Conservation (phyloP, 2,888 invertebrate species). For the Sminthurinus aureus region DNA sequence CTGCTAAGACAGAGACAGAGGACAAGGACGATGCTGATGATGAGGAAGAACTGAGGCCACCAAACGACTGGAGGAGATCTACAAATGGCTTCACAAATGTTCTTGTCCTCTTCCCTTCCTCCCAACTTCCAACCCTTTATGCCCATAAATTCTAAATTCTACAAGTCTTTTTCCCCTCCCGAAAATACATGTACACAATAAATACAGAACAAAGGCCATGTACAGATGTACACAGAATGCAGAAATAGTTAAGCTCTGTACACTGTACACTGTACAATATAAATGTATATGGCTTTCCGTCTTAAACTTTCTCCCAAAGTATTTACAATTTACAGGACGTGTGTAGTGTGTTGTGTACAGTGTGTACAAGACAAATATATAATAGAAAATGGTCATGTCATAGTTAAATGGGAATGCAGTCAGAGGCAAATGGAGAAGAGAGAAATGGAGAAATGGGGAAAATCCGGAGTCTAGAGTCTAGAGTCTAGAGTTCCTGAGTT, state of each 20-base stretch:
- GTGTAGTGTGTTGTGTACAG: not conserved
- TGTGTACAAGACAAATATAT: not conserved
- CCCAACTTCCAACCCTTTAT: not conserved
- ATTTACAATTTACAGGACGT: not conserved
- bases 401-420: not conserved
- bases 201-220: too few species aligned
- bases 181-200: too few species aligned
- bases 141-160: not conserved
- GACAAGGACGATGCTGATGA: too few species aligned
- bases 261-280: too few species aligned
- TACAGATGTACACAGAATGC: too few species aligned
- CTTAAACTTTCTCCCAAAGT: too few species aligned
- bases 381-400: not conserved
- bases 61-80: constrained; percentile 28
- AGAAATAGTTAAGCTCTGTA: too few species aligned
- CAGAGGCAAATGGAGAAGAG: not conserved
- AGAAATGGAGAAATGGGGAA: not conserved
- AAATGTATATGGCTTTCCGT: too few species aligned
- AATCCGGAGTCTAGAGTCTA: not conserved
- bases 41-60: not conserved
- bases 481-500: not conserved
- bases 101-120: constrained; percentile 1
- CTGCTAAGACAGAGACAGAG: too few species aligned
- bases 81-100: constrained; percentile 33
- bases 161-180: too few species aligned